A percentile compares a stretch with the other conserved stretches of the same genome.
phyloP scores from a whole-genome alignment of 23 tunicate genomes.

The Ciona savignyi region DNA sequence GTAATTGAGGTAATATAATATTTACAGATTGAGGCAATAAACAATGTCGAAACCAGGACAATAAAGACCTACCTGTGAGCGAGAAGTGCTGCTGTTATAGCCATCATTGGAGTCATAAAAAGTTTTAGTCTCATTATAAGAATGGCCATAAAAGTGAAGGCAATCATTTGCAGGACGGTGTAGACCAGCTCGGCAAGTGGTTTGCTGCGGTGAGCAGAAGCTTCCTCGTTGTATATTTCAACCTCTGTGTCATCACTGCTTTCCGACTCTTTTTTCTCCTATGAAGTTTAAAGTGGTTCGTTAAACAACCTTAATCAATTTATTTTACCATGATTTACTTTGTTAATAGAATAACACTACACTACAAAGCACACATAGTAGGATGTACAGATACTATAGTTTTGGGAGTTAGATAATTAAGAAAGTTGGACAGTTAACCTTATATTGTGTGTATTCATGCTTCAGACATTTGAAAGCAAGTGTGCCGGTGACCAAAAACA shows the following conservation, averaged over 20 bases:
- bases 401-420: too few species aligned
- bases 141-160: conserved; percentile 90
- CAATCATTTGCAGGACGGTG: conserved; percentile 88
- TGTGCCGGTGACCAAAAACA: conserved; percentile 34
- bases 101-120: conserved; percentile 99
- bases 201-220: conserved; percentile 62
- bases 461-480: conserved; percentile 57
- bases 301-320: too few species aligned
- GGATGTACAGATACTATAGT: too few species aligned
- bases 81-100: conserved; percentile 60
- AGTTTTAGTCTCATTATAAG: conserved; percentile 97
- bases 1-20: too few species aligned
- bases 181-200: conserved; percentile 86
- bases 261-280: conserved; percentile 10
- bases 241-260: background rate
- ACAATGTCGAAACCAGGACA: too few species aligned
- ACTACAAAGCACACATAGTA: too few species aligned
- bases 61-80: conserved; percentile 71
- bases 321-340: too few species aligned
- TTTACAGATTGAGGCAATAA: too few species aligned
- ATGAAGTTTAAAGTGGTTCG: background rate
- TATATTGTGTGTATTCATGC: conserved; percentile 48
- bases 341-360: too few species aligned
- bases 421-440: too few species aligned
- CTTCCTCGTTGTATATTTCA: conserved; percentile 15